Conservation (phyloP, 92 coral and sea anemone species). For the Galaxea fascicularis region DNA sequence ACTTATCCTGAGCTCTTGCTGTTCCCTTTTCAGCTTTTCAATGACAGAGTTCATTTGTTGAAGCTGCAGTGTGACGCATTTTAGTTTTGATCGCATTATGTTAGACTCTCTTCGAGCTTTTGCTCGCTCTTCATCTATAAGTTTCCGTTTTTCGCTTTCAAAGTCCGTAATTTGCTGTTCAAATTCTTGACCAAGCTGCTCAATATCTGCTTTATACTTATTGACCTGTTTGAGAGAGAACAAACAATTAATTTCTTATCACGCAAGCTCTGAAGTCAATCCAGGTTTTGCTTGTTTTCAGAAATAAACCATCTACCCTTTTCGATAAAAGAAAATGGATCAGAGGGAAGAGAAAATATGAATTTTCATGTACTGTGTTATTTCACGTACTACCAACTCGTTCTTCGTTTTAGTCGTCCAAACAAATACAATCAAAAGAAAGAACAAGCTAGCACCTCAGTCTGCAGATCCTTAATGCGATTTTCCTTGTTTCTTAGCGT, state of each 20-base stretch:
- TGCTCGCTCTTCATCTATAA: slow-evolving; percentile 51
- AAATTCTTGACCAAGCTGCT: slow-evolving; percentile 45
- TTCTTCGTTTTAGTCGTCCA: not conserved
- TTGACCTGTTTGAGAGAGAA: slow-evolving; percentile 30
- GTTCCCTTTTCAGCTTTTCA: slow-evolving; percentile 74
- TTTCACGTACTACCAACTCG: no score
- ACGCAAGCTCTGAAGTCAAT: no score
- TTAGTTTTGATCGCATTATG: slow-evolving; percentile 66
- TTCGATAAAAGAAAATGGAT: no score
- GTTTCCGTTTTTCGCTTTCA: slow-evolving; percentile 44
- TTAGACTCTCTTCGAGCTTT: slow-evolving; percentile 52
- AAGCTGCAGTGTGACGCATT: slow-evolving; percentile 50
- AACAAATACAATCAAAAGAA: not conserved
- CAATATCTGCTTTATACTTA: slow-evolving; percentile 58
- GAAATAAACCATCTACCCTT: no score
- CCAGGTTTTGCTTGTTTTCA: no score
- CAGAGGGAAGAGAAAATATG: no score
- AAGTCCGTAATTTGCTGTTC: slow-evolving; percentile 46
- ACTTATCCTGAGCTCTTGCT: slow-evolving; percentile 78
- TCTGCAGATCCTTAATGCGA: slow-evolving; percentile 46
- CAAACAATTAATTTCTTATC: not conserved
- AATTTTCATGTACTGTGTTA: no score
- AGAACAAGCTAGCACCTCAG: slow-evolving; percentile 57
- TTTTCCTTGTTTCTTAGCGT: slow-evolving; percentile 56
- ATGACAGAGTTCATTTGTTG: slow-evolving; percentile 51